phyloP scores from a whole-genome alignment of 2,888 invertebrate species.

The Empis stercorea region DNA sequence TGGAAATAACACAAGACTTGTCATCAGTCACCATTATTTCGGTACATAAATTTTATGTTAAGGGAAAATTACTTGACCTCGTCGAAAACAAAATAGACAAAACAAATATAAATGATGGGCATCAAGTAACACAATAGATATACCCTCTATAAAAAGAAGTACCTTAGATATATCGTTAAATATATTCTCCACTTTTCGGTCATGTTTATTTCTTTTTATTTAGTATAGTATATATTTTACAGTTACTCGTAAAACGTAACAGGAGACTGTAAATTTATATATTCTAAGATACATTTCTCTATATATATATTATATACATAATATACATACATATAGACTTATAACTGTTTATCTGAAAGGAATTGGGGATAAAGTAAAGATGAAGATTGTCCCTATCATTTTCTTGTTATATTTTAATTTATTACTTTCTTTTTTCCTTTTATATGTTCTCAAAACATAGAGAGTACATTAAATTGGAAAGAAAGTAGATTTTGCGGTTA shows the following conservation, averaged over 20 bases:
- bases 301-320: too few relatives aligned
- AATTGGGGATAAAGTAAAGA: not conserved
- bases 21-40: slow-evolving; percentile 17
- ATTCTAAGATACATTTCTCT: too few relatives aligned
- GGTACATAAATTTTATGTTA: slow-evolving; percentile 14
- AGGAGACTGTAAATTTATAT: too few relatives aligned
- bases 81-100: slow-evolving; percentile 7
- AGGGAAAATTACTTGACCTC: slow-evolving; percentile 11
- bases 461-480: too few relatives aligned
- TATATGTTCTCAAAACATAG: not conserved
- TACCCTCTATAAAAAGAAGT: too few relatives aligned
- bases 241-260: too few relatives aligned
- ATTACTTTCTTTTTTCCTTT: slow-evolving; percentile 7
- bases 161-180: too few relatives aligned
- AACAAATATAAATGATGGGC: slow-evolving; percentile 8
- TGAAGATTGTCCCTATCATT: slow-evolving; percentile 7
- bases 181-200: too few relatives aligned
- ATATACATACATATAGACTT: too few relatives aligned
- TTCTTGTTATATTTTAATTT: slow-evolving; percentile 12
- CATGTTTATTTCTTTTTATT: too few relatives aligned
- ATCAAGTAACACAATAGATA: slow-evolving; percentile 9
- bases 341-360: too few relatives aligned
- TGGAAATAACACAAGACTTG: slow-evolving; percentile 4
- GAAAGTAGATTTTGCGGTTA: not conserved
- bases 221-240: too few relatives aligned